Percentiles rank a stretch among this genome's conserved stretches.
Conservation (phyloP, 2,113 vertebrate genomes). For the Cheirogaleus medius region DNA sequence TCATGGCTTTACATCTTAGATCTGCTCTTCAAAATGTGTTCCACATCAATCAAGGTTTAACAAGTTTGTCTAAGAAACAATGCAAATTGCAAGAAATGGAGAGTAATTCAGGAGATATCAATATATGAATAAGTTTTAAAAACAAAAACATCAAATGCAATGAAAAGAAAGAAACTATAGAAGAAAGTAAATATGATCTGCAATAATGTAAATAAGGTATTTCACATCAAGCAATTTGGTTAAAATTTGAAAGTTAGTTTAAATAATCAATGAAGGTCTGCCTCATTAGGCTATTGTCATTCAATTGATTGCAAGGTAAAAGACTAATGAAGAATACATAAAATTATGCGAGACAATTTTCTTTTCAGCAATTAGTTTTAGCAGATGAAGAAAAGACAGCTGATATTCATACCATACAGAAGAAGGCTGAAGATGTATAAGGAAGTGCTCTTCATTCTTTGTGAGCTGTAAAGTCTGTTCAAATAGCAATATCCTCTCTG, state of each 20-base stretch:
- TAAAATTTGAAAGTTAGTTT: constrained; percentile 71
- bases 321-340: constrained; percentile 43
- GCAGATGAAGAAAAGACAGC: not conserved
- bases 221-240: constrained; percentile 52
- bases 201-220: not conserved
- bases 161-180: not conserved
- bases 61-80: constrained; percentile 6
- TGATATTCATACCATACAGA: constrained; percentile 47
- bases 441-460: constrained; percentile 66
- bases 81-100: not conserved
- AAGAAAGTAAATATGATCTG: not conserved
- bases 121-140: not conserved
- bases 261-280: constrained; percentile 12
- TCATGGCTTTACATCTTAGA: not conserved
- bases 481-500: constrained; percentile 79
- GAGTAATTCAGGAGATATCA: not conserved
- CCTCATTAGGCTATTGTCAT: constrained; percentile 15
- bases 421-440: constrained; percentile 69
- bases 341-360: constrained; percentile 52
- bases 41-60: not conserved
- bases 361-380: constrained; percentile 34
- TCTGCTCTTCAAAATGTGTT: not conserved
- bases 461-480: constrained; percentile 71
- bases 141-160: not conserved
- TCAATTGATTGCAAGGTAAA: constrained; percentile 52